Evolutionary conservation across 2,888 invertebrate species (phyloP).

Genomic region (Pristionchus entomophagus): DNA sequence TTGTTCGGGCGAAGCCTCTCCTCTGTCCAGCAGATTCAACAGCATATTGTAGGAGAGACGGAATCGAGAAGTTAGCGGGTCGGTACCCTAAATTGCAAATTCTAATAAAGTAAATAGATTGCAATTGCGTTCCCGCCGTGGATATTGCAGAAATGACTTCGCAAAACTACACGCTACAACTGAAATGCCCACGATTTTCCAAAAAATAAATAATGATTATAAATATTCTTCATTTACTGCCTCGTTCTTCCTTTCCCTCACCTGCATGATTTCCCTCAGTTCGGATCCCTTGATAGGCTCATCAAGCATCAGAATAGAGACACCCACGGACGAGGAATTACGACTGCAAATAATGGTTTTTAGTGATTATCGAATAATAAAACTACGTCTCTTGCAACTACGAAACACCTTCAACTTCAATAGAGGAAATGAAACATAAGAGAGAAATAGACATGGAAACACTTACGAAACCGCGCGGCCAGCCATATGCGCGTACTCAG

Average conservation of each 20-base stretch:
- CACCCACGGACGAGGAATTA: slow-evolving; percentile 79
- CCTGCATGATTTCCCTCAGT: slow-evolving; percentile 80
- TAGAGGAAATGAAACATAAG: too few relatives aligned
- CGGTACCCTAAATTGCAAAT: slow-evolving; percentile 92
- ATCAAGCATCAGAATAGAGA: slow-evolving; percentile 98
- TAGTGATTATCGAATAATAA: too few relatives aligned
- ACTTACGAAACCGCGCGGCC: slow-evolving; percentile 94
- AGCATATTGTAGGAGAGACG: slow-evolving; percentile 99
- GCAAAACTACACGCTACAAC: too few relatives aligned
- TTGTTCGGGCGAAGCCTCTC: slow-evolving; percentile 84
- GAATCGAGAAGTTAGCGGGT: slow-evolving; percentile 98
- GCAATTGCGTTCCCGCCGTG: too few relatives aligned
- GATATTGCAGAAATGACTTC: too few relatives aligned
- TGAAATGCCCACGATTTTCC: too few relatives aligned
- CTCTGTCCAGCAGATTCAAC: slow-evolving; percentile 92
- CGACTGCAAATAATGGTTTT: not conserved
- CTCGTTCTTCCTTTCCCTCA: slow-evolving; percentile 27
- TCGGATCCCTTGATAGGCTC: slow-evolving; percentile 86
- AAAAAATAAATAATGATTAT: too few relatives aligned
- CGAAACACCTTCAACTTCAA: too few relatives aligned
- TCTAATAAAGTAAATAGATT: too few relatives aligned
- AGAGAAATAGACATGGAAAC: too few relatives aligned
- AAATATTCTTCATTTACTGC: too few relatives aligned
- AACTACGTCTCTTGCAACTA: too few relatives aligned
- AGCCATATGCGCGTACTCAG: slow-evolving; percentile 99